Base-by-base conservation (phyloP, 2,888 invertebrate genomes). In the Serrognathus titanus region DNA sequence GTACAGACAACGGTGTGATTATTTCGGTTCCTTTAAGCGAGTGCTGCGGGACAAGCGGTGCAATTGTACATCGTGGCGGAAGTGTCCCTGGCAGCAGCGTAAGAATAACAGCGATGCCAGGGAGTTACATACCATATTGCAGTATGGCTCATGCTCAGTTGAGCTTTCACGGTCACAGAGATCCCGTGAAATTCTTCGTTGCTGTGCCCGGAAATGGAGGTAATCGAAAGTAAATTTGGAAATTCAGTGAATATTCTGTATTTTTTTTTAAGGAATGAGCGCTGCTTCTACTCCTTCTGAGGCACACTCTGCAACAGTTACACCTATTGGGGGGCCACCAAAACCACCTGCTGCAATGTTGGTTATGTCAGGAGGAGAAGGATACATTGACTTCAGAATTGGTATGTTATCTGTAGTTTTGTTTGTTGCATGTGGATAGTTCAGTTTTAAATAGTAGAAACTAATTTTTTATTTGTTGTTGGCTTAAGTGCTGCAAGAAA, bases 141-240 rank as follows among this genome's bases (percentile, higher is more conserved):
- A 93, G 94, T 58, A 95, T 97, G 94, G 94, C 96, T 20, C 96
- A 97, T 79, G 98, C 98, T 53, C 99, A 99, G 79, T 85, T 99
- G 47, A 97, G 97, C 71, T 99, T 99, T 83, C 99, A 99, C 79
- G 99, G 99, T 0, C 98, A 99, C 79, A 86, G 96, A 61, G 98
- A 99, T 78, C 93, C 96, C 16, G 98, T 99, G 51, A 98, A 97
- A 73, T 99, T 99, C 85, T 98, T 99, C 78, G 94, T 97, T 10
- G 92, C 97, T 3, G 97, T 98, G 38, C 97, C 97, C 62, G 94
- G 94, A 73, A 80, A 78, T 72, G 77, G 77, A 63, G 82, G 81
- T 77, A 68, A 64, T 61, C 59, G 13, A 31, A 31, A 9, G 20
- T 51, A 9, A 36, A 12, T 12, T 43, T 1, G 68, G 71, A 0